These are phyloP conservation scores for Furnarius figulus DNA, from an alignment of 2,113 vertebrate genomes.

Conservation along the genomic window DNA sequence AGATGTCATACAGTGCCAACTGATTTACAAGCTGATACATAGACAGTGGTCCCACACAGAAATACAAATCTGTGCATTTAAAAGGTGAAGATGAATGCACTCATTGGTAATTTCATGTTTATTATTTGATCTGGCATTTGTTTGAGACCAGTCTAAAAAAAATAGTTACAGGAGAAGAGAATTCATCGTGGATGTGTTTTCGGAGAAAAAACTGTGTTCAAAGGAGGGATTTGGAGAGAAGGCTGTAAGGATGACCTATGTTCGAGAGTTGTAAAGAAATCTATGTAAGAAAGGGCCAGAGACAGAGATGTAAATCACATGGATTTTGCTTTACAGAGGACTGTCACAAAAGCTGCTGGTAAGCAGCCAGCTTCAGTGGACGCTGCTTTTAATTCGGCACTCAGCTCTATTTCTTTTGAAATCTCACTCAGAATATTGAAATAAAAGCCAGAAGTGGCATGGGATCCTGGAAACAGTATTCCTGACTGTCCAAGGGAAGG, in stretches of 20 bases:
- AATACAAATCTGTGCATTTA: not conserved
- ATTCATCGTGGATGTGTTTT: not conserved
- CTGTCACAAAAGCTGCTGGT: not conserved
- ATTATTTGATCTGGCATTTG: not conserved
- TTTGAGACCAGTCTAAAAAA: not conserved
- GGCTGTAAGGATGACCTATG: not conserved
- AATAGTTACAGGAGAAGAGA: not conserved
- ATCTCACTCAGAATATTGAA: not conserved
- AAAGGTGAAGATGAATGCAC: not conserved
- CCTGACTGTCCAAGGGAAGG: not conserved
- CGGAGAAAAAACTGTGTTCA: not conserved
- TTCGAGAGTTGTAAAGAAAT: not conserved
- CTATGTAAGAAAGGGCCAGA: not conserved
- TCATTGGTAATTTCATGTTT: not conserved
- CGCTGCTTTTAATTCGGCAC: not conserved
- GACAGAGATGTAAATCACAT: not conserved
- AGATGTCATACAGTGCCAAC: not conserved
- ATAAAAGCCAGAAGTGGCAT: not conserved
- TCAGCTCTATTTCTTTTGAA: not conserved
- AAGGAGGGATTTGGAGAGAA: not conserved
- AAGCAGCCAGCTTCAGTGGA: not conserved
- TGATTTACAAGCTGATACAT: not conserved
- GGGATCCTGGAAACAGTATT: not conserved
- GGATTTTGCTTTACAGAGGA: not conserved
- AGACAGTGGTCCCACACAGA: not conserved